phyloP scores from a whole-genome alignment of 2,797 vertebrate species.

The Sebastes umbrosus region DNA sequence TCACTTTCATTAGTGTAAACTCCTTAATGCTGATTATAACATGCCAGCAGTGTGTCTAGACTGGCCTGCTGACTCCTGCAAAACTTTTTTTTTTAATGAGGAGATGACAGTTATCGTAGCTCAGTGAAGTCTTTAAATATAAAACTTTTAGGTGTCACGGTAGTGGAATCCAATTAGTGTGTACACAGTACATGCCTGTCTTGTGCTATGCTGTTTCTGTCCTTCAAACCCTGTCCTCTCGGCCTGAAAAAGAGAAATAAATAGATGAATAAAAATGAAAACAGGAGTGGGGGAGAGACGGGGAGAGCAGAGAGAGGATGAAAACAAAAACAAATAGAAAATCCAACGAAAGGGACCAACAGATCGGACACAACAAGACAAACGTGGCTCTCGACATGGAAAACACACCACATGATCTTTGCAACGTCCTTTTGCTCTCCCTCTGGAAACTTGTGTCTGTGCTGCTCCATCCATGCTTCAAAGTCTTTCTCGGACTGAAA shows the following conservation, averaged over 20 bases:
- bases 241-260: slow-evolving; percentile 11
- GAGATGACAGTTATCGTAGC: slow-evolving; percentile 6
- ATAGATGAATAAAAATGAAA: neutral
- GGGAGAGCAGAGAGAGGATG: neutral
- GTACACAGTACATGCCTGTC: neutral
- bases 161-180: slow-evolving; percentile 22
- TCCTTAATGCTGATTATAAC: slow-evolving; percentile 32
- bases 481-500: slow-evolving; percentile 37
- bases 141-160: neutral
- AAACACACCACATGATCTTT: slow-evolving; percentile 2
- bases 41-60: slow-evolving; percentile 6
- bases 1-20: slow-evolving; percentile 49
- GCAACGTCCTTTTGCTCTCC: neutral
- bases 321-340: neutral
- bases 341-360: neutral
- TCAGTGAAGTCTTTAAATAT: slow-evolving; percentile 15
- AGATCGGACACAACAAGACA: neutral
- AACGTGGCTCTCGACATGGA: neutral
- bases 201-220: neutral
- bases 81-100: slow-evolving; percentile 32
- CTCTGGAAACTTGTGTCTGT: neutral
- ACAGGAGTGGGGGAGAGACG: neutral
- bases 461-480: slow-evolving; percentile 7
- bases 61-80: slow-evolving; percentile 6
- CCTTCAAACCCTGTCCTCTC: neutral